phyloP scores from a whole-genome alignment of 2,888 invertebrate species.

The Synanthedon andrenaeformis region DNA sequence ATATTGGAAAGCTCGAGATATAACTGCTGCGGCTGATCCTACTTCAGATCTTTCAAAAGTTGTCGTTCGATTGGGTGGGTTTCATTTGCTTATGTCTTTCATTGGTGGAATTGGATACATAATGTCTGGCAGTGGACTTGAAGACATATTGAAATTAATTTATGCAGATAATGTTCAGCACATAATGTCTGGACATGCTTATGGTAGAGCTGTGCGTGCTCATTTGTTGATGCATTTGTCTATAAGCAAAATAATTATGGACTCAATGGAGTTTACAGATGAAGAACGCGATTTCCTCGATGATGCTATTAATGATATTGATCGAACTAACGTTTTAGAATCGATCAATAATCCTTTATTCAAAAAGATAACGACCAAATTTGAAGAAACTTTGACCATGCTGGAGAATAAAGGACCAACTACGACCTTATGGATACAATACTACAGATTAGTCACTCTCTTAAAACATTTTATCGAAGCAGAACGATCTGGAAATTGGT shows the following conservation, averaged over 20 bases:
- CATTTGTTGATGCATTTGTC: conserved; percentile 9
- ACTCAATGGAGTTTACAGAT: not conserved
- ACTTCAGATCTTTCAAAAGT: conserved; percentile 9
- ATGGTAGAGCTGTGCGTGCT: conserved; percentile 24
- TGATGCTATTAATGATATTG: not conserved
- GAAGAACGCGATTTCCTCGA: not conserved
- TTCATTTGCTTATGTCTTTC: conserved; percentile 27
- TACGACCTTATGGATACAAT: conserved; percentile 7
- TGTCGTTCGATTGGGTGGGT: conserved; percentile 28
- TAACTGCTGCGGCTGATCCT: conserved; percentile 12
- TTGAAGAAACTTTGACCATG: not conserved
- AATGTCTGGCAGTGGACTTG: conserved; percentile 27
- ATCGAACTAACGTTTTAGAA: not conserved
- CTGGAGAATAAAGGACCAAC: conserved; percentile 1
- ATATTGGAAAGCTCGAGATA: conserved; percentile 22
- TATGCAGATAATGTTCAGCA: conserved; percentile 23
- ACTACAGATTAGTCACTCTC: conserved; percentile 19
- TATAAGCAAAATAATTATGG: not conserved
- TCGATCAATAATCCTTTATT: conserved; percentile 10
- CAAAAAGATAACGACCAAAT: conserved; percentile 4
- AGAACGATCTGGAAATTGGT: conserved; percentile 13
- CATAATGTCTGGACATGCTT: conserved; percentile 24
- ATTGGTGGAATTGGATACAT: conserved; percentile 24
- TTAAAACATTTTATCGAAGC: conserved; percentile 23
- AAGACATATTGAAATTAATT: conserved; percentile 11